Evolutionary conservation across 2,888 invertebrate genomes (phyloP), one percentile per base, ranked within the genome.

Genomic region (Arge pagana): DNA sequence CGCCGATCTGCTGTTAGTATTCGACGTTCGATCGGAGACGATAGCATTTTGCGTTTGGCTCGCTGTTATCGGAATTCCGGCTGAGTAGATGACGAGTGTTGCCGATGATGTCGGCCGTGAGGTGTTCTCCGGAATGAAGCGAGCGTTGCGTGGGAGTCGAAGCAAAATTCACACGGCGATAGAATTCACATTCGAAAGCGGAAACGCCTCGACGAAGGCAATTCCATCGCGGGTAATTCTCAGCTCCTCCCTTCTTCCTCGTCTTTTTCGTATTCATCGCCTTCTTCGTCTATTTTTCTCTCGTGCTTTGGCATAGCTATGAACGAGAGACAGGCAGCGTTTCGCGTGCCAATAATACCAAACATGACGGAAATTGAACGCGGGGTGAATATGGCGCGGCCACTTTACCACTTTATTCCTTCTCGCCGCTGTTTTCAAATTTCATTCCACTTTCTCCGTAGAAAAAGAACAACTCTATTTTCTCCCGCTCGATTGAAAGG

Each of bases 311-410:
- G n/a, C n/a, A n/a, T n/a, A n/a, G n/a, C n/a, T n/a, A n/a, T n/a
- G n/a, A n/a, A n/a, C n/a, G n/a, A n/a, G 45, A 45, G 45, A 45
- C 45, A 45, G 33, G 45, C 31, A 33, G 21, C 35, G 45, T 45
- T 45, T 45, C 45, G 35, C 33, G 45, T 45, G 45, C 45, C 45
- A 45, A 45, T 45, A 45, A 45, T 35, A 45, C 45, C 45, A 33
- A 45, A 45, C 45, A 13, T 33, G 45, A 45, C 45, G 33, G 21
- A 35, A 45, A 45, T 45, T 45, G 45, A 45, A 45, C 33, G 10
- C 15, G n/a, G 45, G 45, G 33, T 33, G 45, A 33, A 35, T 45
- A 35, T 35, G 45, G 45, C 13, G 41, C 19, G 19, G 13, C 37
- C 15, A 18, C 18, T 13, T 18, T 19, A 4, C 31, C 8, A 19